Base-by-base conservation (phyloP, 1,140 invertebrate genomes). In the Idris sp. region DNA sequence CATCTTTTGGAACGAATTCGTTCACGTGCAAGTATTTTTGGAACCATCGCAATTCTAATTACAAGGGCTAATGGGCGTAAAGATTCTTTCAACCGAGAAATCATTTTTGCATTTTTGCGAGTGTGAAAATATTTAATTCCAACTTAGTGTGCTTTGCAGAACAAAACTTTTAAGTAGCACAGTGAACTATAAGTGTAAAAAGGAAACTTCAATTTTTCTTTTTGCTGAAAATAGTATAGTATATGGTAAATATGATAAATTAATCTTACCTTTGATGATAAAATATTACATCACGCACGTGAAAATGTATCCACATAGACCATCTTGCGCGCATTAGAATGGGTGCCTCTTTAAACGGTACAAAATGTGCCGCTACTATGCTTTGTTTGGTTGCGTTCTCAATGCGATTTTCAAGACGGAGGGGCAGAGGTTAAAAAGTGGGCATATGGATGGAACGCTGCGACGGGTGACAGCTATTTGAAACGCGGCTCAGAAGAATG, bases 391-490 rank as follows among this genome's bases (percentile, higher is more conserved):
- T 25, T 30, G 58, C 25, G 11, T 49, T 18, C 28, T 62, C 11
- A 49, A 72, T 72, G 35, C 19, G 41, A 71, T 49, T 54, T 71
- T 26, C 18, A 54, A 33, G 19, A 14, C 13, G 28, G 19, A 44
- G 54, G 43, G 35, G 26, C 15, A 41, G 9, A 59, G 46, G 56
- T 54, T 54, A 40, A 71, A 71, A 40, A 31, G 56, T 31, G 49
- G 58, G 43, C 33, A 58, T 35, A 49, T 26, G 41, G 31, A 54
- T 44, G 31, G 30, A 9, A 69, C n/a, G 31, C 30, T 51, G 25
- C 43, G 41, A 54, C 38, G 59, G 46, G 58, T 59, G 59, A 73
- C 59, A 58, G 59, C 43, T 46, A 73, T 73, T 64, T 43, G 35
- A 64, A 62, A 33, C 36, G 22, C 59, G 38, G 53, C 53, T 58